Percentiles rank a stretch among this genome's conserved stretches.
These are phyloP conservation scores for Ammodytes dubius DNA, from an alignment of 2,113 vertebrate genomes.

Conservation along the genomic window DNA sequence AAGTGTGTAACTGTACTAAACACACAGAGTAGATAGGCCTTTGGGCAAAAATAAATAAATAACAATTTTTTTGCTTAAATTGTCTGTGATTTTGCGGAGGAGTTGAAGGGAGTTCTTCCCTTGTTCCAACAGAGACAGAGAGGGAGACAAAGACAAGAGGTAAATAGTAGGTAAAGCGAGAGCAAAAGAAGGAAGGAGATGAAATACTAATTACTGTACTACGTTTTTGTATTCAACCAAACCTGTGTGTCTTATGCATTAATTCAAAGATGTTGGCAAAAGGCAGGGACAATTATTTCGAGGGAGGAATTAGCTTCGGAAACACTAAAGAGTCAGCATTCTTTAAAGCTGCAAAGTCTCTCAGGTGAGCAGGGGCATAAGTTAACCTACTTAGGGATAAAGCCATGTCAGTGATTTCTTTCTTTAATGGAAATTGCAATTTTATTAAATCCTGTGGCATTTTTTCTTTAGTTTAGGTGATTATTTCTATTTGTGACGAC, in stretches of 20 bases:
- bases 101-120: slow-evolving; percentile 59
- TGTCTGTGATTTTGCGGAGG: slow-evolving; percentile 64
- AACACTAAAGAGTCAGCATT: slow-evolving; percentile 20
- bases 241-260: slow-evolving; percentile 31
- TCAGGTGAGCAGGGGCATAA: not conserved
- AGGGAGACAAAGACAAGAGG: slow-evolving; percentile 21
- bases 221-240: slow-evolving; percentile 45
- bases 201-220: slow-evolving; percentile 65
- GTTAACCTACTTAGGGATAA: not conserved
- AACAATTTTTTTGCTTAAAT: too few species aligned
- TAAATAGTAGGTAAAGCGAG: slow-evolving; percentile 22
- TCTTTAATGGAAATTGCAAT: not conserved
- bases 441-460: not conserved
- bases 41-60: slow-evolving; percentile 31
- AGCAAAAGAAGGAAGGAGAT: slow-evolving; percentile 44
- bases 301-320: slow-evolving; percentile 18
- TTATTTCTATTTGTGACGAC: not conserved
- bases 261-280: slow-evolving; percentile 46
- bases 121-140: slow-evolving; percentile 44
- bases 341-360: not conserved
- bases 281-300: slow-evolving; percentile 10
- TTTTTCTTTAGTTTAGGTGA: not conserved
- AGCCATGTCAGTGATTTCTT: slow-evolving; percentile 13
- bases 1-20: slow-evolving; percentile 29
- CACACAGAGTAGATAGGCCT: slow-evolving; percentile 45